phyloP scores from a whole-genome alignment of 2,888 invertebrate genomes.

The Papilio gigon region DNA sequence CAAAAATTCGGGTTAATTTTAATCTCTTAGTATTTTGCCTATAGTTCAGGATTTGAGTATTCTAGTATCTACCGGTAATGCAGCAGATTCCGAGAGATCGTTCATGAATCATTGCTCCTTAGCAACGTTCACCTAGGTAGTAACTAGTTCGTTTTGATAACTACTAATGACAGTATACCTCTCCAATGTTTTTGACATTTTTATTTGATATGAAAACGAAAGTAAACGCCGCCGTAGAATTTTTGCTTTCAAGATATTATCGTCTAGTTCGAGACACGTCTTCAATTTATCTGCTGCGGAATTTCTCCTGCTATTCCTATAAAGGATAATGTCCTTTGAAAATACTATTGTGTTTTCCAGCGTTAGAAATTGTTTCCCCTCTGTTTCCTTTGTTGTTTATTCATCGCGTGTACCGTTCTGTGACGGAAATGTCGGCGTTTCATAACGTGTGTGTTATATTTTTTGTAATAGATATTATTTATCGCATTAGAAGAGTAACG shows the following conservation, averaged over 20 bases:
- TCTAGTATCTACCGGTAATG: too few species aligned
- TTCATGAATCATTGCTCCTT: too few species aligned
- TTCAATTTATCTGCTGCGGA: constrained; percentile 11
- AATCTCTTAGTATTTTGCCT: too few species aligned
- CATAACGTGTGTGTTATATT: constrained; percentile 14
- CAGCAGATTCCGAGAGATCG: background rate
- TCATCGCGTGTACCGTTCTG: constrained; percentile 21
- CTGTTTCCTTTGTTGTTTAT: constrained; percentile 30
- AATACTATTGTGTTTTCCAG: constrained; percentile 34
- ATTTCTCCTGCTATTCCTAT: constrained; percentile 24
- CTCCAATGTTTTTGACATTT: background rate
- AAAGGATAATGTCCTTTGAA: constrained; percentile 29
- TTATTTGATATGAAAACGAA: constrained; percentile 1
- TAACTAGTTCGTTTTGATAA: too few species aligned
- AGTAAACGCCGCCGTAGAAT: background rate
- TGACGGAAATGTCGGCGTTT: constrained; percentile 14
- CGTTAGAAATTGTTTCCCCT: constrained; percentile 25
- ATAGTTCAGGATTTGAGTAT: too few species aligned
- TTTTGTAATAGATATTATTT: background rate
- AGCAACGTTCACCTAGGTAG: too few species aligned
- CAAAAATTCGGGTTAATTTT: too few species aligned
- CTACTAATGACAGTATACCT: too few species aligned
- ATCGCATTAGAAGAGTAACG: background rate
- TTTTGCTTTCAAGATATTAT: constrained; percentile 8
- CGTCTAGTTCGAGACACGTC: constrained; percentile 13